Conservation (phyloP, 2,888 invertebrate species). For the Apamea crenata region DNA sequence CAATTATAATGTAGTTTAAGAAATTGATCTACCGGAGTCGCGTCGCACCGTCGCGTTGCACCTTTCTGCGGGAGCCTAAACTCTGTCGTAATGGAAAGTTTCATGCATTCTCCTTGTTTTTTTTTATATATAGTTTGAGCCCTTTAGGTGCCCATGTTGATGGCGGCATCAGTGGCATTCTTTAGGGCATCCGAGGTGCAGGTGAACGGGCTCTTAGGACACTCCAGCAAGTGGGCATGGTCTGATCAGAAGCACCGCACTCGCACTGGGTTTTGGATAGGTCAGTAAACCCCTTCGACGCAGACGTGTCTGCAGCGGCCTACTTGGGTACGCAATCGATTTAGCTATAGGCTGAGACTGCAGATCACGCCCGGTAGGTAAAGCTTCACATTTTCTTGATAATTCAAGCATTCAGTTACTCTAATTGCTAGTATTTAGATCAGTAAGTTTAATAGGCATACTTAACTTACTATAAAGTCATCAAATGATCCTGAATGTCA, state of each 20-base stretch:
- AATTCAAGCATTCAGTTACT: background rate
- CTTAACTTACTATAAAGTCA: conserved; percentile 79
- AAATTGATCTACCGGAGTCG: background rate
- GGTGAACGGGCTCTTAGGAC: background rate
- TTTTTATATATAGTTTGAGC: background rate
- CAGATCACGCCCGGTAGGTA: background rate
- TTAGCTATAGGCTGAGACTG: background rate
- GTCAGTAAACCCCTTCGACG: background rate
- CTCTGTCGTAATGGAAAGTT: background rate
- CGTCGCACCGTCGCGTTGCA: background rate
- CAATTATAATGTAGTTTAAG: background rate
- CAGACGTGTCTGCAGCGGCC: background rate
- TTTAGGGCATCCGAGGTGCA: background rate
- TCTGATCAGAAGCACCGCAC: background rate
- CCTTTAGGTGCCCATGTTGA: background rate
- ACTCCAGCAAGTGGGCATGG: background rate
- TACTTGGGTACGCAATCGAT: background rate
- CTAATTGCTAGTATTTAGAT: background rate
- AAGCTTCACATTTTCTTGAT: background rate
- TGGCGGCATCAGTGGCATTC: background rate
- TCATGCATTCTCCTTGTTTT: background rate
- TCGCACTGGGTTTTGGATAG: background rate
- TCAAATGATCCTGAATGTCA: conserved; percentile 71
- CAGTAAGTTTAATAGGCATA: conserved; percentile 9
- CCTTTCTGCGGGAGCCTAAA: background rate